Evolutionary conservation across 2,797 vertebrate genomes (phyloP), one percentile per base, ranked within the genome.

Genomic region (Meda fulgida): DNA sequence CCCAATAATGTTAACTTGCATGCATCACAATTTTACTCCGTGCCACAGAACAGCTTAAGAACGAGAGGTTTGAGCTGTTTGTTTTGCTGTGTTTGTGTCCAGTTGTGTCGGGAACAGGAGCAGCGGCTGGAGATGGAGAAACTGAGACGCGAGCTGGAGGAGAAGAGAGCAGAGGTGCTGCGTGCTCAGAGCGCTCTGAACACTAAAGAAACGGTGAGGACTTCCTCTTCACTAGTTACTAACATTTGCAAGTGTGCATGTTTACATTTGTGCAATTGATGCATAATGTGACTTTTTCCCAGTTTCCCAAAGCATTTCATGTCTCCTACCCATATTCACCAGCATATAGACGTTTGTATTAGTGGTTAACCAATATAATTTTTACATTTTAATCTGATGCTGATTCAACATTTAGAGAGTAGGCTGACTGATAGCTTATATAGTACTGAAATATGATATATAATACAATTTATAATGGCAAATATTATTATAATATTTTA

Each of bases 111-210:
- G 96, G 94, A 93, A 73, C 94, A 94, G 86, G 96, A 95, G 66
- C 96, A 97, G 90, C 95, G 93, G 4, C 94, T 96, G 86, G 92
- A 97, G 83, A 89, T 95, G 11, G 95, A 97, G 29, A 91, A 80
- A 0, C 89, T 99, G 85, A 96, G 95, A 88, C 93, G 87, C 75
- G 97, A 97, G 78, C 93, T 98, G 3, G 88, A 92, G 88, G 93
- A 93, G 63, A 93, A 92, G 40, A 84, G 89, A 71, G 91, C 91
- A 0, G 91, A 95, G 89, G 71, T 92, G 69, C 84, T 89, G 21
- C 73, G 78, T 0, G 89, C 93, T 3, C 92, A 85, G 82, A 90
- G 86, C 13, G 1, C 84, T n/a, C 90, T 95, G 81, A 87, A 90
- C 40, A 88, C 73, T 34, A 94, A 93, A 88, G 93, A 93, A 73